A percentile compares a stretch with the other conserved stretches of the same genome.
These are phyloP conservation scores for Thripadectes ignobilis DNA, from an alignment of 2,797 vertebrate genomes.

Conservation along the genomic window DNA sequence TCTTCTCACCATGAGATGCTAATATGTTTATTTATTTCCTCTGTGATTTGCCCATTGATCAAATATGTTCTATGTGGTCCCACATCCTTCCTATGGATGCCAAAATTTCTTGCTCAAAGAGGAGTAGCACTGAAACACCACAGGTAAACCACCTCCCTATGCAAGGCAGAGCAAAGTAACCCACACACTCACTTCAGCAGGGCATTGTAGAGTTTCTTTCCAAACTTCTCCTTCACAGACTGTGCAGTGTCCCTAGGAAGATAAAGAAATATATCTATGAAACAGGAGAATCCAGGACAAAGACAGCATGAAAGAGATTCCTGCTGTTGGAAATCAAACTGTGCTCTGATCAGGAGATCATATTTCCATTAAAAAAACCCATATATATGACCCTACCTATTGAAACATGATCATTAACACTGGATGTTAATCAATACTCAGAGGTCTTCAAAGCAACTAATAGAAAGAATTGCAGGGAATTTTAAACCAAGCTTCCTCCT, in stretches of 20 bases:
- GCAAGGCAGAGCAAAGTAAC: neutral
- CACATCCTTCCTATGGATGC: neutral
- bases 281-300: neutral
- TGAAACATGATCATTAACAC: neutral
- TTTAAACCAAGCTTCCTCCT: neutral
- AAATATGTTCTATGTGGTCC: neutral
- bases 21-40: neutral
- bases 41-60: neutral
- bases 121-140: neutral
- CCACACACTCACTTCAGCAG: conserved; percentile 83
- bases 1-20: neutral
- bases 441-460: neutral
- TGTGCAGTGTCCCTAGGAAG: conserved; percentile 91
- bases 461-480: neutral
- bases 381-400: neutral
- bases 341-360: neutral
- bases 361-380: neutral
- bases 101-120: neutral
- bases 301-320: neutral
- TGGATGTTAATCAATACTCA: neutral
- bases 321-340: neutral
- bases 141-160: neutral
- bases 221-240: conserved; percentile 94
- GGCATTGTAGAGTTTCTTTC: conserved; percentile 90
- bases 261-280: neutral